phyloP scores from a whole-genome alignment of 2,797 vertebrate species.

The Discoglossus pictus region DNA sequence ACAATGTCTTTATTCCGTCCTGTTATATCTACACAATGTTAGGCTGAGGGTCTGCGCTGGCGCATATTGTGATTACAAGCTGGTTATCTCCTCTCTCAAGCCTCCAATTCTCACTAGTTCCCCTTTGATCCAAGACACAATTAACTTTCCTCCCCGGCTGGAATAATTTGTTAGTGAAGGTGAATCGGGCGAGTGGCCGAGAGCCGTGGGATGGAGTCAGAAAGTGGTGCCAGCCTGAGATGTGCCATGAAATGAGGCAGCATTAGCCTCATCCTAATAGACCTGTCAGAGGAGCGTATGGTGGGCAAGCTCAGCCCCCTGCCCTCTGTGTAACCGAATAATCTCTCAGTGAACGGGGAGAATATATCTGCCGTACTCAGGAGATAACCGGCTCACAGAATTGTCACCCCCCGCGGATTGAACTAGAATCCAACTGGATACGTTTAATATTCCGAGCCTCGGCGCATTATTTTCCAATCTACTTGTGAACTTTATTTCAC shows the following conservation, averaged over 20 bases:
- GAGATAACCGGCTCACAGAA: constrained; percentile 9
- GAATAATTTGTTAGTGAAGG: too few relatives aligned
- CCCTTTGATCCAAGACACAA: not conserved
- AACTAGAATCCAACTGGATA: too few relatives aligned
- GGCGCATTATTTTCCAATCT: not conserved
- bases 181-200: too few relatives aligned
- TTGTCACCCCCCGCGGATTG: not conserved
- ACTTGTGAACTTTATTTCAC: constrained; percentile 27
- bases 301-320: not conserved
- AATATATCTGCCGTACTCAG: not conserved
- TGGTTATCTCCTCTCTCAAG: too few relatives aligned
- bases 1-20: too few relatives aligned
- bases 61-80: too few relatives aligned
- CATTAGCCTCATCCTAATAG: not conserved
- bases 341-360: constrained; percentile 5
- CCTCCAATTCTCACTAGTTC: not conserved
- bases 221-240: not conserved
- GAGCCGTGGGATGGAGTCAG: not conserved
- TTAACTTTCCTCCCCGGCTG: not conserved
- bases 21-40: too few relatives aligned
- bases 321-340: constrained; percentile 12
- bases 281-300: too few relatives aligned
- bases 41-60: too few relatives aligned
- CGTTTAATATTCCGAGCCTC: not conserved
- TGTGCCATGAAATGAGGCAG: constrained; percentile 15